Evolutionary conservation across 2,888 invertebrate species (phyloP).

Genomic region (Busseola fusca): DNA sequence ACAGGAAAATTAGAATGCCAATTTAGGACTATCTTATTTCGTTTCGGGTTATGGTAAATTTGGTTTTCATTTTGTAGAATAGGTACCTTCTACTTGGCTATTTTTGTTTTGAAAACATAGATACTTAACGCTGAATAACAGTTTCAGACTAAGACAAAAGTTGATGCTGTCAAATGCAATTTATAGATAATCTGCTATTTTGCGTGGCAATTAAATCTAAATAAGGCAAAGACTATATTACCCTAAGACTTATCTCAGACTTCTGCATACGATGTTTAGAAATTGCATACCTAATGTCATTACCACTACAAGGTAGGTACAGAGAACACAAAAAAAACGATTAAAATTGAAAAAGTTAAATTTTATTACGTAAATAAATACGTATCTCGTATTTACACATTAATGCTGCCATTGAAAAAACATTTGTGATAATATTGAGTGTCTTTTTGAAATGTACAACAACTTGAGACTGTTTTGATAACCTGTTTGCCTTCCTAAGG

Average conservation of each 20-base stretch:
- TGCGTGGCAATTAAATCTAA: not conserved
- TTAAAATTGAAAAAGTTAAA: constrained; percentile 12
- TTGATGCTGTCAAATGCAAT: not conserved
- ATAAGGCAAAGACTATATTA: not conserved
- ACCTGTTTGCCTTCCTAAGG: constrained; percentile 42
- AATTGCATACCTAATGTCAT: not conserved
- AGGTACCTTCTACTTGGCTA: not conserved
- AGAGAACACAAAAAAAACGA: not conserved
- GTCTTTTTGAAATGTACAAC: constrained; percentile 42
- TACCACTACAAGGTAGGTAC: not conserved
- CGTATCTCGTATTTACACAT: constrained; percentile 31
- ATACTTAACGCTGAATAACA: not conserved
- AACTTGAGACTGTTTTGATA: constrained; percentile 35
- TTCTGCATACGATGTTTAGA: not conserved
- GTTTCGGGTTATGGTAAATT: constrained; percentile 2
- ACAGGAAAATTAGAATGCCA: not conserved
- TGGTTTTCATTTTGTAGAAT: not conserved
- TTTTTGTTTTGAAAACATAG: not conserved
- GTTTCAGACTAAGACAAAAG: not conserved
- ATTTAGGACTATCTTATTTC: not conserved
- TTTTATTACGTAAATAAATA: constrained; percentile 57
- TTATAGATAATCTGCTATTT: not conserved
- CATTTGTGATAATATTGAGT: constrained; percentile 56
- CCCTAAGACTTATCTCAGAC: not conserved
- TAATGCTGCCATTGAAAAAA: constrained; percentile 53